Evolutionary conservation across 2,888 invertebrate genomes (phyloP), one percentile per base, ranked within the genome.

Genomic region (Tetragonisca angustula): DNA sequence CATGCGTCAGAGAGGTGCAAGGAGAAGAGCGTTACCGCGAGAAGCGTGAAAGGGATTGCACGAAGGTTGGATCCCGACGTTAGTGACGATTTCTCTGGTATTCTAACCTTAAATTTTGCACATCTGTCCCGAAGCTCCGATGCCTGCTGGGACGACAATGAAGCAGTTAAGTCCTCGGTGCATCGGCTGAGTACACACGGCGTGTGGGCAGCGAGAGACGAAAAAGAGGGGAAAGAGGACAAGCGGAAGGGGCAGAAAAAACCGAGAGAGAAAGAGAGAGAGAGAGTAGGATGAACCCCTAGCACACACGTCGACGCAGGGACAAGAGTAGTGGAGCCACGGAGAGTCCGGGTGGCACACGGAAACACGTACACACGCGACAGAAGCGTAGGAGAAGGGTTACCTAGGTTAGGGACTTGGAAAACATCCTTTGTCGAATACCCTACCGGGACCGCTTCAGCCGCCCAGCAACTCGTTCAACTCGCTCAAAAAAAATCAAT

Each of bases 361-460:
- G 87, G 87, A 82, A 77, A 87, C 86, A 88, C 89, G 87, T 88
- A 87, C 85, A 91, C 86, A 90, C 83, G 88, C 75, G 67, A 78
- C 79, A 69, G 81, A 83, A 87, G 90, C 89, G 92, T 91, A 91
- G 92, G 91, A 92, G 91, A 94, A 94, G 93, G 94, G 94, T 94
- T 94, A 91, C 93, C 94, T 93, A 94, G 94, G 94, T 94, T 94
- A 94, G 94, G 93, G 93, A 94, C 93, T 93, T 90, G 94, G 93
- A 94, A 94, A 94, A 94, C 93, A 94, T 93, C 93, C 93, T 94
- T 94, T 94, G 94, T 94, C 93, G 92, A 93, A 94, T 93, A 93
- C 93, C 93, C 94, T 92, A 92, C 92, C 93, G 93, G 92, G 93
- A 93, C 92, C 92, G 93, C 90, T 72, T 92, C 92, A 92, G 91